A percentile compares a stretch with the other conserved stretches of the same genome.
Evolutionary conservation across 1,140 invertebrate species (phyloP).

Genomic region (Leptoteleia sp.): DNA sequence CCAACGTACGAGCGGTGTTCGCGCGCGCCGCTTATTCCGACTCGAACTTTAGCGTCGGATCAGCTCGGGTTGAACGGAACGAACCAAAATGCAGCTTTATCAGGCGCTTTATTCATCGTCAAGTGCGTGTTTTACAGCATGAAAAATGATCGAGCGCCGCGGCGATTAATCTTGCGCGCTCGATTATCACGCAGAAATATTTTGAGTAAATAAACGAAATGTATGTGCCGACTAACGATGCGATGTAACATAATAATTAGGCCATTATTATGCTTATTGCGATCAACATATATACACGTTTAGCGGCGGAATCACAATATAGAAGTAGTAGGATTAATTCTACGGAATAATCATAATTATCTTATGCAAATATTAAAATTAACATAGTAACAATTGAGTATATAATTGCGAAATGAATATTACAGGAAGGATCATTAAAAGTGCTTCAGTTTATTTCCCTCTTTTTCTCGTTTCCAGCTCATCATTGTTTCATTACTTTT

Average conservation of each 20-base stretch:
- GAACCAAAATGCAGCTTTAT: constrained; percentile 11
- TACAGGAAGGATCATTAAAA: not conserved
- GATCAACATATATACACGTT: constrained; percentile 35
- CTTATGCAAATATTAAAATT: constrained; percentile 23
- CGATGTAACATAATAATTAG: constrained; percentile 26
- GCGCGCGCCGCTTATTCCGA: not conserved
- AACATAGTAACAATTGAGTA: constrained; percentile 25
- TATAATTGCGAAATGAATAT: constrained; percentile 1
- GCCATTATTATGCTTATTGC: constrained; percentile 23
- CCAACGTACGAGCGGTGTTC: constrained; percentile 15
- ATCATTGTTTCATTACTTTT: too few relatives aligned
- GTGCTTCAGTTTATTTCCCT: too few relatives aligned
- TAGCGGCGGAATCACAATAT: constrained; percentile 34
- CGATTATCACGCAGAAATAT: constrained; percentile 19
- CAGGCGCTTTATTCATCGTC: constrained; percentile 35
- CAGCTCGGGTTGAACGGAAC: not conserved
- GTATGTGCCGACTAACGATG: constrained; percentile 22
- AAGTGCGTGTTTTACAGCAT: constrained; percentile 21
- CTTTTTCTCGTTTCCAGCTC: too few relatives aligned
- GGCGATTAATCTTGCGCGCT: constrained; percentile 4
- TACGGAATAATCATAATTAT: constrained; percentile 4
- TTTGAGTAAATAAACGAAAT: constrained; percentile 21
- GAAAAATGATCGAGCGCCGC: constrained; percentile 17
- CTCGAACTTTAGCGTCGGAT: constrained; percentile 1
- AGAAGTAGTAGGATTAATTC: constrained; percentile 21